Percentiles rank a stretch among this genome's conserved stretches.
These are phyloP conservation scores for Antheraea assamensis DNA, from an alignment of 2,888 invertebrate species.

Conservation along the genomic window DNA sequence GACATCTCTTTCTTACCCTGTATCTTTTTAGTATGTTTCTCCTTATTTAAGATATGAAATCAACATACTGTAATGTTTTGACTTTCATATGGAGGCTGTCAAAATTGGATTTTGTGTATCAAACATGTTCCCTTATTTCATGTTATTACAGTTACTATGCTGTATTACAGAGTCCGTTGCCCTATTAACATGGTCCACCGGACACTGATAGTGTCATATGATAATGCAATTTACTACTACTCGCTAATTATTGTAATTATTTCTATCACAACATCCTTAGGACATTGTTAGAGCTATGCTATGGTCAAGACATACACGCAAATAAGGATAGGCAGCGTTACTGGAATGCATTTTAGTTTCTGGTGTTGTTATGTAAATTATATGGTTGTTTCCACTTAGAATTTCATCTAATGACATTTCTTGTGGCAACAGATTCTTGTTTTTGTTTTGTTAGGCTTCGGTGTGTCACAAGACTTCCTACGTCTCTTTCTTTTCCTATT, in stretches of 20 bases:
- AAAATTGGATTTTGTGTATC: background rate
- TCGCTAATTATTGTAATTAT: conserved; percentile 27
- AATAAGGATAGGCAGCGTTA: background rate
- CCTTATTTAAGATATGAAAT: background rate
- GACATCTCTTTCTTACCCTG: background rate
- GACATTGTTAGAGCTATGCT: conserved; percentile 16
- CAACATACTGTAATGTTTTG: background rate
- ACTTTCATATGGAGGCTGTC: background rate
- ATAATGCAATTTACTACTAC: conserved; percentile 3
- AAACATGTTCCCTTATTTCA: too few relatives aligned
- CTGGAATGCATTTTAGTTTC: background rate
- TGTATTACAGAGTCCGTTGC: background rate
- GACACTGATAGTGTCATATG: background rate
- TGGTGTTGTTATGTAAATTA: background rate
- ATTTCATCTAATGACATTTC: too few relatives aligned
- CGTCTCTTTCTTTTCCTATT: background rate
- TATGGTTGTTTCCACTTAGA: background rate
- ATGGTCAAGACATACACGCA: background rate
- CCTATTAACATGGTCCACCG: conserved; percentile 14
- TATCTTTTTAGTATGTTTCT: background rate
- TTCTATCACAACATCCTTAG: conserved; percentile 18
- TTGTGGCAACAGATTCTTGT: background rate
- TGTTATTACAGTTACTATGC: background rate
- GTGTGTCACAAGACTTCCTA: background rate
- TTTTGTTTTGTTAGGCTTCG: background rate